Conservation (phyloP, 2,888 invertebrate species). For the Eulithis testata region DNA sequence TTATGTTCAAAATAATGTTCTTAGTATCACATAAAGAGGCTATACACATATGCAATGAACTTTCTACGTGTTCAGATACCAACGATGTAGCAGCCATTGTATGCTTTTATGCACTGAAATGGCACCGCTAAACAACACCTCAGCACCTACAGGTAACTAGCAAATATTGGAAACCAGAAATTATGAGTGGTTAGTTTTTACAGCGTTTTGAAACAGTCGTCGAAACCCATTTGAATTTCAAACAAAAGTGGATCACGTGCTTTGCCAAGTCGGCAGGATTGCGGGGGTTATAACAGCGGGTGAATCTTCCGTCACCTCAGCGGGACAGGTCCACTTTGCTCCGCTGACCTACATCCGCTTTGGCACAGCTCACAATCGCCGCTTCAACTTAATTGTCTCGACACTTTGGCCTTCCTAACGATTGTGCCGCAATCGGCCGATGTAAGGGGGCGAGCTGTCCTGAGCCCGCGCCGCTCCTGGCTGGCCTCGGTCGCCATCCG, state of each 20-base stretch:
- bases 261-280: slow-evolving; percentile 67
- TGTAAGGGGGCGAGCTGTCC: slow-evolving; percentile 69
- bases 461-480: slow-evolving; percentile 32
- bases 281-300: slow-evolving; percentile 62
- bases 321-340: slow-evolving; percentile 74
- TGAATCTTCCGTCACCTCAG: slow-evolving; percentile 68
- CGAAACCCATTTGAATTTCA: slow-evolving; percentile 47
- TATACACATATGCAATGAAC: slow-evolving; percentile 37
- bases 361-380: slow-evolving; percentile 83
- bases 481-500: slow-evolving; percentile 59
- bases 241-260: slow-evolving; percentile 48
- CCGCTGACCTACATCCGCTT: slow-evolving; percentile 83
- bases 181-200: slow-evolving; percentile 13
- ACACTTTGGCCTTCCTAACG: slow-evolving; percentile 83
- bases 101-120: slow-evolving; percentile 36
- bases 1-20: slow-evolving; percentile 67
- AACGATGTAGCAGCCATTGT: slow-evolving; percentile 33
- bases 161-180: slow-evolving; percentile 20
- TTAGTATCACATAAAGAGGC: slow-evolving; percentile 52
- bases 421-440: slow-evolving; percentile 81
- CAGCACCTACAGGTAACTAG: slow-evolving; percentile 10
- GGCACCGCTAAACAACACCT: slow-evolving; percentile 21
- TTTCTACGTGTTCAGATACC: slow-evolving; percentile 35
- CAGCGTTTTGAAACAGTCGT: slow-evolving; percentile 2
- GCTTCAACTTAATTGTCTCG: slow-evolving; percentile 84